Percentiles rank a stretch among this genome's conserved stretches.
Conservation (phyloP, 1,140 invertebrate species). For the Calliphora vicina region DNA sequence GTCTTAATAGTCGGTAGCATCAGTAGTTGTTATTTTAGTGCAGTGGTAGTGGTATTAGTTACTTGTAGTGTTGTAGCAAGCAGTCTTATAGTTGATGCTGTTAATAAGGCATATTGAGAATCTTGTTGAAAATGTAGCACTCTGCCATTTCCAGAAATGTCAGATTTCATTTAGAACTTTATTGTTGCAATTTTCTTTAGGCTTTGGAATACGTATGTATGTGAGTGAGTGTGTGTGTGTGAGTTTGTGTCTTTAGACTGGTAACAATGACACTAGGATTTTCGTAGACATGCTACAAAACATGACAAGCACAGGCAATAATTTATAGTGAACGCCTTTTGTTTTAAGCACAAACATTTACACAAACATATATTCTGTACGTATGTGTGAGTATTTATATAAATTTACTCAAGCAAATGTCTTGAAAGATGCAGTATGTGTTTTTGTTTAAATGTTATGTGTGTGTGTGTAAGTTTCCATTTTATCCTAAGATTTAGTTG, state of each 20-base stretch:
- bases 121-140: constrained; percentile 9
- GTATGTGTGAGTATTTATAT: not conserved
- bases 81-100: not conserved
- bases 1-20: not conserved
- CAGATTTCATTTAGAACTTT: constrained; percentile 2
- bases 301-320: constrained; percentile 29
- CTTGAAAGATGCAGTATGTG: too few species aligned
- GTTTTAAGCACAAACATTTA: too few species aligned
- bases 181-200: not conserved
- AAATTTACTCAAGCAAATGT: too few species aligned
- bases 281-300: constrained; percentile 10
- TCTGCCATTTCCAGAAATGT: constrained; percentile 12
- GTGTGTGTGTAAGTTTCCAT: too few species aligned
- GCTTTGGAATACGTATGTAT: not conserved
- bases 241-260: constrained; percentile 4
- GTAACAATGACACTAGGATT: constrained; percentile 26
- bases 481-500: too few species aligned
- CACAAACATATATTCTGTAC: not conserved
- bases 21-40: too few species aligned
- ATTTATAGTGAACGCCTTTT: constrained; percentile 13
- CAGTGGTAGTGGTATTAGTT: not conserved
- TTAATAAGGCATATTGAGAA: constrained; percentile 13
- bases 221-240: not conserved
- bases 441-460: too few species aligned
- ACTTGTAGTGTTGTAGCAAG: not conserved